A percentile compares a stretch with the other conserved stretches of the same genome.
These are phyloP conservation scores for Heliocidaris erythrogramma DNA, from an alignment of 35 echinoderm and acorn worm genomes.

Conservation along the genomic window DNA sequence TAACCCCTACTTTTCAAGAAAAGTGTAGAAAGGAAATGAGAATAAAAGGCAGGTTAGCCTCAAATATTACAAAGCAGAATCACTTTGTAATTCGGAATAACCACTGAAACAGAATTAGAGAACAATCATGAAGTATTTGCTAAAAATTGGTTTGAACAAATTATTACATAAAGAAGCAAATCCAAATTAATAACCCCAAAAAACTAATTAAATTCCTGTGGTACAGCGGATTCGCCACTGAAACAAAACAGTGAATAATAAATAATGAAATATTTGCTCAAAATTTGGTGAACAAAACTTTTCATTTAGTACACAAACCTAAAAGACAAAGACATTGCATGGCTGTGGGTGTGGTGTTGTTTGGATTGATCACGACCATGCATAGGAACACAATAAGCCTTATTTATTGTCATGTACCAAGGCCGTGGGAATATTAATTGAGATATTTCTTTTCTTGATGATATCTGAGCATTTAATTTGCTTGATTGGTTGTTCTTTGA, in stretches of 20 bases:
- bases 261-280: neutral
- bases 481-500: neutral
- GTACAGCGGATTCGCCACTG: too few relatives aligned
- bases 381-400: neutral
- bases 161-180: too few relatives aligned
- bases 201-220: too few relatives aligned
- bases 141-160: neutral
- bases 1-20: too few relatives aligned
- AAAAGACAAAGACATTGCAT: neutral
- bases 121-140: neutral
- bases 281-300: neutral
- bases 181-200: too few relatives aligned
- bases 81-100: neutral
- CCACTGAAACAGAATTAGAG: neutral
- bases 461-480: neutral
- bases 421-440: neutral
- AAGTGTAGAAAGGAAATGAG: too few relatives aligned
- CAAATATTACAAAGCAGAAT: neutral
- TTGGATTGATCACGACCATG: neutral
- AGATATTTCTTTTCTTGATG: neutral
- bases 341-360: neutral
- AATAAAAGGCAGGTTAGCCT: neutral
- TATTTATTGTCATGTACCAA: neutral
- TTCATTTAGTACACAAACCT: neutral
- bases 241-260: too few relatives aligned